These are phyloP conservation scores for Caenorhabditis plicata DNA, from an alignment of 2,888 invertebrate species.

Conservation along the genomic window DNA sequence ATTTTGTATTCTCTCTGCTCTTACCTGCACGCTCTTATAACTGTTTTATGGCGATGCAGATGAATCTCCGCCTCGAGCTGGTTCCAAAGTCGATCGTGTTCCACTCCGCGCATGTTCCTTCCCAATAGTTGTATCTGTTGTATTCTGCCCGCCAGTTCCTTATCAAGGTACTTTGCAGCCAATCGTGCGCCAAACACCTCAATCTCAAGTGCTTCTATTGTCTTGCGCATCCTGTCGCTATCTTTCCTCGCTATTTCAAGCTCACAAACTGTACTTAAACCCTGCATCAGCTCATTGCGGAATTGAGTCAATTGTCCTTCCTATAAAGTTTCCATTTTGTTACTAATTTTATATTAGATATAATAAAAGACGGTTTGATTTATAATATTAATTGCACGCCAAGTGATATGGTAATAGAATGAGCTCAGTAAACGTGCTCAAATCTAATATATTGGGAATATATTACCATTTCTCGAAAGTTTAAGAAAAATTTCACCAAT, in stretches of 20 bases:
- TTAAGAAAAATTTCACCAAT: no score
- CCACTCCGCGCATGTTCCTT: conserved; percentile 78
- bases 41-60: conserved; percentile 81
- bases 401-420: no score
- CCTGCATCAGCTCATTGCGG: conserved; percentile 58
- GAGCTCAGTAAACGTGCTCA: no score
- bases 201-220: conserved; percentile 75
- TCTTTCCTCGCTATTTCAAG: conserved; percentile 53
- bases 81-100: conserved; percentile 79
- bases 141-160: conserved; percentile 71
- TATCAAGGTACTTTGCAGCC: conserved; percentile 83
- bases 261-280: conserved; percentile 51
- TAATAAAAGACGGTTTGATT: no score
- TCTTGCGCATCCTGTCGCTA: conserved; percentile 29
- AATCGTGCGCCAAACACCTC: conserved; percentile 82
- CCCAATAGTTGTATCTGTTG: conserved; percentile 82
- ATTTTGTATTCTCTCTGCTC: neutral
- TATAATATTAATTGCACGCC: no score
- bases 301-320: conserved; percentile 68
- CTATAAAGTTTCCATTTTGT: conserved; percentile 59
- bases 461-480: no score
- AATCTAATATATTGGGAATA: no score
- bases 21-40: conserved; percentile 71
- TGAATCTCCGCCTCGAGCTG: conserved; percentile 84
- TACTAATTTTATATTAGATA: no score